These are phyloP conservation scores for Desmophyllum pertusum DNA, from an alignment of 92 coral and sea anemone genomes.

Conservation along the genomic window DNA sequence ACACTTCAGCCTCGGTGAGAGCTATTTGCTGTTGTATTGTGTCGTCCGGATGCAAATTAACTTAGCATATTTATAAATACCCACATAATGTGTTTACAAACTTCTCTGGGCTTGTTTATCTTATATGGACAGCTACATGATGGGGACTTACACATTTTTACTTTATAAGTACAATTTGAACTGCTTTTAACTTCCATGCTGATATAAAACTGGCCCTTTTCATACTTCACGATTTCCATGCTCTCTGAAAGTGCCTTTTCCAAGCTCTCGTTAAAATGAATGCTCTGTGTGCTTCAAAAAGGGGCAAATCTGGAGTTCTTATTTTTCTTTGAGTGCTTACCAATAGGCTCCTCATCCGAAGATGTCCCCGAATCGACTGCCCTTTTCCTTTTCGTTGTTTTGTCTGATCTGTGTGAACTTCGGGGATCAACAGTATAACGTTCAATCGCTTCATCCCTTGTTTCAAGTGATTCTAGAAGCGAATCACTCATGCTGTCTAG, in stretches of 20 bases:
- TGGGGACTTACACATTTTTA: slow-evolving; percentile 6
- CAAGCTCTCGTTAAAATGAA: slow-evolving; percentile 11
- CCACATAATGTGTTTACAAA: too few species aligned
- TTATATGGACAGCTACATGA: too few species aligned
- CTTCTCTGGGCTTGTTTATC: too few species aligned
- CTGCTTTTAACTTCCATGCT: slow-evolving; percentile 1
- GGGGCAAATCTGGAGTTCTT: slow-evolving; percentile 14
- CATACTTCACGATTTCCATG: slow-evolving; percentile 6
- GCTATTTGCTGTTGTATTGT: too few species aligned
- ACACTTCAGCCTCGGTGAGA: too few species aligned
- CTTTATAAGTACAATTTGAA: background rate
- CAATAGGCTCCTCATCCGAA: slow-evolving; percentile 7
- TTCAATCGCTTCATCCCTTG: slow-evolving; percentile 11
- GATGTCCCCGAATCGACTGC: slow-evolving; percentile 8
- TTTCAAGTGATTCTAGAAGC: background rate
- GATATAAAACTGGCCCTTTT: background rate
- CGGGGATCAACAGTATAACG: background rate
- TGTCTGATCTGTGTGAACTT: slow-evolving; percentile 25
- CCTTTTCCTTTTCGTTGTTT: background rate
- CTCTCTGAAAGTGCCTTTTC: slow-evolving; percentile 20
- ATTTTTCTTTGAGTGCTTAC: background rate
- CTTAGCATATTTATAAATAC: too few species aligned
- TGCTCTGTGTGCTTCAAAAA: slow-evolving; percentile 11
- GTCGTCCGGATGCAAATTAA: too few species aligned
- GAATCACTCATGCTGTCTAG: background rate